A percentile compares a stretch with the other conserved stretches of the same genome.
phyloP scores from a whole-genome alignment of 2,888 invertebrate species.

The Gibbula magus region DNA sequence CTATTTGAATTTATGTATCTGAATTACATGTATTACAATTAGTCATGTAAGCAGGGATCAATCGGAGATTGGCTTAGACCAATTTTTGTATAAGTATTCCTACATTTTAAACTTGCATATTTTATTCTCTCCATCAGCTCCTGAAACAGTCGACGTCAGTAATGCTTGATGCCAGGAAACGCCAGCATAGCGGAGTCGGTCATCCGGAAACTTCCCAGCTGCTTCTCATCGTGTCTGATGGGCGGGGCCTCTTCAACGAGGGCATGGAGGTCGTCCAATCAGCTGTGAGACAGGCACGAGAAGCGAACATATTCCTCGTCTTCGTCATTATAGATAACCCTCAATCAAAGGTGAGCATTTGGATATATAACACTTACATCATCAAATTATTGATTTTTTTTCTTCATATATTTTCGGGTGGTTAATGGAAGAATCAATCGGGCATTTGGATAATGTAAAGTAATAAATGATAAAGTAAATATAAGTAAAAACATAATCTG shows the following conservation, averaged over 20 bases:
- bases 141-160: slow-evolving; percentile 85
- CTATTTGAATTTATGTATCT: too few relatives aligned
- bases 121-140: slow-evolving; percentile 74
- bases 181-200: slow-evolving; percentile 53
- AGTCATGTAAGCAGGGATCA: too few relatives aligned
- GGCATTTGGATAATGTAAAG: too few relatives aligned
- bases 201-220: slow-evolving; percentile 81
- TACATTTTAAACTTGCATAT: neutral
- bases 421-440: too few relatives aligned
- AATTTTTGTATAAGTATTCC: too few relatives aligned
- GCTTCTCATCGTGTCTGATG: slow-evolving; percentile 94
- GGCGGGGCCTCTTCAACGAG: slow-evolving; percentile 90
- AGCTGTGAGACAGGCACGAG: slow-evolving; percentile 87
- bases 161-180: slow-evolving; percentile 75
- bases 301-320: slow-evolving; percentile 91
- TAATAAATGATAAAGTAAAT: too few relatives aligned
- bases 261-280: slow-evolving; percentile 86
- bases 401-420: too few relatives aligned
- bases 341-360: slow-evolving; percentile 84
- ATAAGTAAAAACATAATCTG: too few relatives aligned
- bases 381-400: too few relatives aligned
- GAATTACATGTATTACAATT: too few relatives aligned
- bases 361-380: too few relatives aligned
- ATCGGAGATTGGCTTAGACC: too few relatives aligned
- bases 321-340: slow-evolving; percentile 97